Conservation (phyloP, 53 echinoderm and acorn worm species). For the Crossaster papposus region DNA sequence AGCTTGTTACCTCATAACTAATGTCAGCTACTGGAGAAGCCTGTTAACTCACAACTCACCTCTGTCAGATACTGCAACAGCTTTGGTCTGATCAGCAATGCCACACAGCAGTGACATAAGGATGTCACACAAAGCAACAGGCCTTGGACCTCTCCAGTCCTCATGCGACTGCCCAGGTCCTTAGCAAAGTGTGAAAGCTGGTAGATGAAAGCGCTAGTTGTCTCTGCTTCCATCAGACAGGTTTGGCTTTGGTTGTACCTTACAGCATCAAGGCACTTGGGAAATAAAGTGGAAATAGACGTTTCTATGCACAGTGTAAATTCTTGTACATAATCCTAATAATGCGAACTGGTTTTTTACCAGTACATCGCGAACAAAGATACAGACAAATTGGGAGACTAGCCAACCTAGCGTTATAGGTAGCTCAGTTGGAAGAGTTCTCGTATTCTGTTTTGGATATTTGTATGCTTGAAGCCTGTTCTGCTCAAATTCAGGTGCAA, state of each 20-base stretch:
- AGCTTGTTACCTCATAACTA: slow-evolving; percentile 33
- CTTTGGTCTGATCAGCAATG: slow-evolving; percentile 86
- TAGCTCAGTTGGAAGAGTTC: no score
- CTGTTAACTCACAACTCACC: slow-evolving; percentile 46
- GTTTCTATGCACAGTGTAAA: neutral
- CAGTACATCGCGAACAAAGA: no score
- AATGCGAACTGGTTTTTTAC: no score
- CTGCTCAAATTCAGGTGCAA: no score
- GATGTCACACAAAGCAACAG: slow-evolving; percentile 67
- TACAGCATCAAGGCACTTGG: slow-evolving; percentile 80
- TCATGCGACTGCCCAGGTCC: slow-evolving; percentile 84
- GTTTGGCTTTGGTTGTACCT: slow-evolving; percentile 73
- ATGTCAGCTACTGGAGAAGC: neutral
- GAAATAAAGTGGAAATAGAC: neutral
- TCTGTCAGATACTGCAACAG: slow-evolving; percentile 86
- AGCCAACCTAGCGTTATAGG: no score
- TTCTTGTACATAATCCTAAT: no score
- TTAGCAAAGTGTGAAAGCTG: slow-evolving; percentile 75
- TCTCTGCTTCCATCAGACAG: slow-evolving; percentile 78
- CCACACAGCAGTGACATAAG: slow-evolving; percentile 81
- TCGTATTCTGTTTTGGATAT: no score
- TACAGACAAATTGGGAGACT: no score
- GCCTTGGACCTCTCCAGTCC: slow-evolving; percentile 52
- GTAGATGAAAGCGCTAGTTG: slow-evolving; percentile 76
- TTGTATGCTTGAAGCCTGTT: no score